phyloP scores from a whole-genome alignment of 2,797 vertebrate species.

The Calcarius lapponicus region DNA sequence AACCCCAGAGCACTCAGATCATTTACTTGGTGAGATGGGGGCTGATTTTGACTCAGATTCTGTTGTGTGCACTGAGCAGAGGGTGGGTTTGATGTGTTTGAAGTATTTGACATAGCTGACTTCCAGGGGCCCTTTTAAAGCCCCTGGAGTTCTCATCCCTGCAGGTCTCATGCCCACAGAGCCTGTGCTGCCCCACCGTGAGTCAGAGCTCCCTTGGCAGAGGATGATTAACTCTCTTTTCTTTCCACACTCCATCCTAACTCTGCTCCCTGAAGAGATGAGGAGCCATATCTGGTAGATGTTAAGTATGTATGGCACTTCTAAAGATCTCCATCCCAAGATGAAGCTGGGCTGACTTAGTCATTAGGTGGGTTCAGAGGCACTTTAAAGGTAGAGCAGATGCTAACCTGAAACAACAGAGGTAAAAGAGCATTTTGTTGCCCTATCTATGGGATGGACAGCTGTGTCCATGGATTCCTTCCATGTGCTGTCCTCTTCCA shows the following conservation, averaged over 20 bases:
- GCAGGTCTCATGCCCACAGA: background rate
- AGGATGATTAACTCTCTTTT: background rate
- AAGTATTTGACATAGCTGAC: background rate
- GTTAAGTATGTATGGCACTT: background rate
- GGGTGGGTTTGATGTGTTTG: background rate
- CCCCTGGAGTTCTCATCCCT: background rate
- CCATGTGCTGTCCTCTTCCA: background rate
- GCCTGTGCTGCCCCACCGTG: background rate
- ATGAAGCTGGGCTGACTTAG: background rate
- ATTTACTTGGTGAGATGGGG: background rate
- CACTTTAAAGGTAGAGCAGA: background rate
- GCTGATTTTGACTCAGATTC: background rate
- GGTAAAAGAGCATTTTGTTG: background rate
- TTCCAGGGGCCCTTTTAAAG: background rate
- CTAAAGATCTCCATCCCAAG: background rate
- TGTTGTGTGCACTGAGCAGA: background rate
- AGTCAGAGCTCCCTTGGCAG: background rate
- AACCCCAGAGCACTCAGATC: background rate
- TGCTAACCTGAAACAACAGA: background rate
- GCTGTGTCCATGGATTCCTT: background rate
- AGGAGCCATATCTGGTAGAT: background rate
- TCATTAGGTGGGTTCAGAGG: background rate
- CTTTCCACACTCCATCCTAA: background rate
- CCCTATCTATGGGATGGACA: background rate
- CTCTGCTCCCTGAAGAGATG: background rate